Evolutionary conservation across 2,888 invertebrate species (phyloP), one percentile per base, ranked within the genome.

Genomic region (Polyommatus icarus): DNA sequence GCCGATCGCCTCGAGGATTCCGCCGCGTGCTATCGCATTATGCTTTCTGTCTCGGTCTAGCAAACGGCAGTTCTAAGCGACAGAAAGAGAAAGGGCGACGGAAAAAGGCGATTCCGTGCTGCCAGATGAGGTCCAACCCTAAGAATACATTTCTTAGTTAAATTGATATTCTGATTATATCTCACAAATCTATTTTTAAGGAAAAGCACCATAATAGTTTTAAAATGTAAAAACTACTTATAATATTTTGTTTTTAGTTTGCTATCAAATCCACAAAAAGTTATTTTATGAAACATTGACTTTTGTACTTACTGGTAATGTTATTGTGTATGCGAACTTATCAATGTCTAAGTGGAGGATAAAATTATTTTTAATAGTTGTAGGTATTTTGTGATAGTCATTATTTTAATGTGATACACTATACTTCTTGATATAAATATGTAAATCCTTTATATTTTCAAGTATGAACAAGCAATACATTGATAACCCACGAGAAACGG

Each of bases 391-490:
- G 24, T 61, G 61, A 61, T 67, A 67, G 29, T 4, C 12, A 67
- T 67, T 67, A 32, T 29, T 29, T 67, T 29, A 67, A 15, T 67
- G 67, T 67, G 67, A 67, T 8, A 46, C 8, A 40, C 40, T 5
- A 1, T 67, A 67, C 67, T 67, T 29, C 18, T 32, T 32, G 1
- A 32, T 67, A 24, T 3, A 61, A 59, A 8, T n/a, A 67, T 12
- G 8, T 20, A 59, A 59, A 20, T 59, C 20, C n/a, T 59, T 20
- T 59, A 59, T 8, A 59, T 61, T 24, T 61, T 61, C 12, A 61
- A 61, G 61, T 61, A 61, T 61, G 24, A 6, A 29, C 67, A 67
- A 67, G 67, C 67, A 67, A 67, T 67, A 67, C 29, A 32, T 67
- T 67, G 29, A 12, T 24, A 4, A 61, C 29, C 18, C 15, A 29